Evolutionary conservation across 2,888 invertebrate genomes (phyloP).

Genomic region (Acronicta alni): DNA sequence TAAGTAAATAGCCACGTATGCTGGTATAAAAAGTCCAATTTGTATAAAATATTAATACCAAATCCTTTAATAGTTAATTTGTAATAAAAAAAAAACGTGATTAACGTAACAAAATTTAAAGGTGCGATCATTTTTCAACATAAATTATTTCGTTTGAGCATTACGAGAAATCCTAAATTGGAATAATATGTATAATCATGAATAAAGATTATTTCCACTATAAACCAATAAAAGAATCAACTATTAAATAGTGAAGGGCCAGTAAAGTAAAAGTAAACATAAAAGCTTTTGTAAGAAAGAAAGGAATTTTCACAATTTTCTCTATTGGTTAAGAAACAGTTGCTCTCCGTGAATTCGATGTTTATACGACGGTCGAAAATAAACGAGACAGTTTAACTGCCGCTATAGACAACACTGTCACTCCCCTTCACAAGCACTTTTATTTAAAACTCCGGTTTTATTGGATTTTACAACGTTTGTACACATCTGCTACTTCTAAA

Average conservation of each 20-base stretch:
- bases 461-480: conserved; percentile 39
- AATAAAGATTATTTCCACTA: too few relatives aligned
- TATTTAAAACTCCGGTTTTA: conserved; percentile 55
- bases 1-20: conserved; percentile 25
- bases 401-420: conserved; percentile 42
- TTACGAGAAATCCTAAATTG: conserved; percentile 2
- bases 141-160: background rate
- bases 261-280: conserved; percentile 1
- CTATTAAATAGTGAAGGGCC: conserved; percentile 23
- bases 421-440: conserved; percentile 46
- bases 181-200: too few relatives aligned
- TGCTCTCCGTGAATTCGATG: conserved; percentile 46
- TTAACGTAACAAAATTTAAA: background rate
- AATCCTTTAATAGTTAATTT: too few relatives aligned
- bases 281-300: conserved; percentile 10
- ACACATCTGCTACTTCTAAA: conserved; percentile 37
- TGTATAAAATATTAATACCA: conserved; percentile 7
- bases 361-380: conserved; percentile 55
- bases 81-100: too few relatives aligned
- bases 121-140: background rate
- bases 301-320: conserved; percentile 44
- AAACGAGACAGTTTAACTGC: conserved; percentile 52
- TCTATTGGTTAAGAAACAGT: conserved; percentile 27
- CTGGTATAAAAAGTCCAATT: conserved; percentile 15
- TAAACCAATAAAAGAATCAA: conserved; percentile 10